Evolutionary conservation across 2,888 invertebrate genomes (phyloP).

Genomic region (Antitype chi): DNA sequence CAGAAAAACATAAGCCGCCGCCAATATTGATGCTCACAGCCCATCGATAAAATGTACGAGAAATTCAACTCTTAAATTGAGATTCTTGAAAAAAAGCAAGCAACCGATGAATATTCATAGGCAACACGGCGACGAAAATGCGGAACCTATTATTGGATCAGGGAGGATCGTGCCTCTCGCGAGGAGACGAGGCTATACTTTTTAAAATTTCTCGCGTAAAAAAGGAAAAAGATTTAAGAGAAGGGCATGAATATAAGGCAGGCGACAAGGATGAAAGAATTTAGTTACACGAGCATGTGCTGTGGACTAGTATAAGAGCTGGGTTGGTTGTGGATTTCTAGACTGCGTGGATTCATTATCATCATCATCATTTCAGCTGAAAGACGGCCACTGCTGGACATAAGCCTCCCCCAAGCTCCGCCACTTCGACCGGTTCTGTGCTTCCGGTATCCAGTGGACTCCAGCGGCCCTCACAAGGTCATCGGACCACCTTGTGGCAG

Average conservation of each 20-base stretch:
- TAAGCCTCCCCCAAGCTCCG: too few species aligned
- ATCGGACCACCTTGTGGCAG: too few species aligned
- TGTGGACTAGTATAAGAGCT: background rate
- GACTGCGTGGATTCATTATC: background rate
- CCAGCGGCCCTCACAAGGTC: too few species aligned
- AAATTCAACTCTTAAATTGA: slow-evolving; percentile 69
- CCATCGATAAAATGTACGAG: slow-evolving; percentile 60
- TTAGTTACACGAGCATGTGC: slow-evolving; percentile 50
- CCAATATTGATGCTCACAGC: slow-evolving; percentile 60
- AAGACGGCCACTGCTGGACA: too few species aligned
- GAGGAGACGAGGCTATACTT: slow-evolving; percentile 60
- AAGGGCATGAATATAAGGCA: slow-evolving; percentile 49
- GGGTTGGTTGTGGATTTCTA: background rate
- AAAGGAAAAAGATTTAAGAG: slow-evolving; percentile 63
- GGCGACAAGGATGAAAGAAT: slow-evolving; percentile 37
- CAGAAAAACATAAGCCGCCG: slow-evolving; percentile 57
- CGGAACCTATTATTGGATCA: slow-evolving; percentile 73
- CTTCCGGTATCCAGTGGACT: too few species aligned
- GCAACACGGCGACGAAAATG: slow-evolving; percentile 62
- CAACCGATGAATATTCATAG: slow-evolving; percentile 72
- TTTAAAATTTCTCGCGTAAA: slow-evolving; percentile 65
- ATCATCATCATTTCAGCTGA: too few species aligned
- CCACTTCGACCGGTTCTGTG: too few species aligned
- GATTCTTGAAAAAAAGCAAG: slow-evolving; percentile 62
- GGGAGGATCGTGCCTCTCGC: slow-evolving; percentile 63